Evolutionary conservation across 1,140 invertebrate species (phyloP).

Genomic region (Heliconius hewitsoni): DNA sequence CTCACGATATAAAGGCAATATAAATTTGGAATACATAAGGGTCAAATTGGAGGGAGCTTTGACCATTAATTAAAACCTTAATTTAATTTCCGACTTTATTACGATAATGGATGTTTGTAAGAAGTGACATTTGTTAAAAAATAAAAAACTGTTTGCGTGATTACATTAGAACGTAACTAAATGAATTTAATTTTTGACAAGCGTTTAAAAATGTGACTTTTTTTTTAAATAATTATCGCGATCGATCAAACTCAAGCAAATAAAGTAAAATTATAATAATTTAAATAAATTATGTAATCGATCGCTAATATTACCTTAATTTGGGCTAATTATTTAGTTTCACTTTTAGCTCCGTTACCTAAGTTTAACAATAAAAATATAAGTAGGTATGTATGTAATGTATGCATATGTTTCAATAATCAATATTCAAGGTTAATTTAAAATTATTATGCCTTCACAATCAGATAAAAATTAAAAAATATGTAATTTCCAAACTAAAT

Average conservation of each 20-base stretch:
- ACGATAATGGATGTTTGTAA: slow-evolving; percentile 4
- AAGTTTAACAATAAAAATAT: not conserved
- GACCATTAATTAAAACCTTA: slow-evolving; percentile 9
- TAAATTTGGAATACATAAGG: not conserved
- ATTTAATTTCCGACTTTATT: not conserved
- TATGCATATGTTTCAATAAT: too few relatives aligned
- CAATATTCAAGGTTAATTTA: not conserved
- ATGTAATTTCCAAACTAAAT: too few relatives aligned
- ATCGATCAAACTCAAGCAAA: not conserved
- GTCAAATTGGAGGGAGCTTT: slow-evolving; percentile 3
- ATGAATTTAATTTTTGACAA: not conserved
- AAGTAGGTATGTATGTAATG: too few relatives aligned
- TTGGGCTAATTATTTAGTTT: not conserved
- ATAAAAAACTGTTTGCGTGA: not conserved
- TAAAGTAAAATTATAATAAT: too few relatives aligned
- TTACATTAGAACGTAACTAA: not conserved
- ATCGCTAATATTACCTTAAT: too few relatives aligned
- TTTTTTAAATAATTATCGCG: too few relatives aligned
- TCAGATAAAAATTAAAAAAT: not conserved
- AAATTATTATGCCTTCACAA: not conserved
- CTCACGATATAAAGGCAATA: not conserved
- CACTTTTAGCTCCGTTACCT: not conserved
- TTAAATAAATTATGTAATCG: too few relatives aligned
- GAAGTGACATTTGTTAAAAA: not conserved
- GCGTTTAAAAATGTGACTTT: too few relatives aligned